Conservation (phyloP, 2,888 invertebrate genomes). For the Heliconius sara region DNA sequence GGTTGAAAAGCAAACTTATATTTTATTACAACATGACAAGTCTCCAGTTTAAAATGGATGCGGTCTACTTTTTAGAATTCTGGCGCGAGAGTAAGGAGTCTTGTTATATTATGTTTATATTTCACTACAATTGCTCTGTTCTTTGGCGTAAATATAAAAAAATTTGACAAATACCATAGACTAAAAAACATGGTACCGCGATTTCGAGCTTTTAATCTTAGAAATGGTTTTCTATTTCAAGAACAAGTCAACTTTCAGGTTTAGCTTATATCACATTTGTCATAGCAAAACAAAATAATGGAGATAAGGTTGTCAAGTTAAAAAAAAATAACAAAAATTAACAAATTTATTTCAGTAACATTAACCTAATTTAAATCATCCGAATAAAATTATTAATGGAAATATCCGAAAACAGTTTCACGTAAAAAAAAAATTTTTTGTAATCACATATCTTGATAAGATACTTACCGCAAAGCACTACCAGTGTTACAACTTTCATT, state of each 20-base stretch:
- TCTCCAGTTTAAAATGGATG: slow-evolving; percentile 27
- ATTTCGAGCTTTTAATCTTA: slow-evolving; percentile 13
- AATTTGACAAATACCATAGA: slow-evolving; percentile 17
- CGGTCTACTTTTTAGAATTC: slow-evolving; percentile 28
- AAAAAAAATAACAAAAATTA: too few relatives aligned
- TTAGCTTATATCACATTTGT: background rate
- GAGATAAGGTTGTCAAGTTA: too few relatives aligned
- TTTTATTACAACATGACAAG: slow-evolving; percentile 14
- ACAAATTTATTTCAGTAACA: too few relatives aligned
- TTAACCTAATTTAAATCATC: too few relatives aligned
- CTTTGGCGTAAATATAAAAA: slow-evolving; percentile 15
- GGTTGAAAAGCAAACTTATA: background rate
- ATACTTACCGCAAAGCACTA: too few relatives aligned
- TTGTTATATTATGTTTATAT: slow-evolving; percentile 32
- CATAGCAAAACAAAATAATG: too few relatives aligned
- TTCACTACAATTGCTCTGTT: slow-evolving; percentile 11
- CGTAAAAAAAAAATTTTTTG: too few relatives aligned
- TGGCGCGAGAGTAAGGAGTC: slow-evolving; percentile 23
- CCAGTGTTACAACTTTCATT: too few relatives aligned
- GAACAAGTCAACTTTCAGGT: background rate
- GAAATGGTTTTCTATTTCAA: slow-evolving; percentile 19
- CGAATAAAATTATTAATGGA: too few relatives aligned
- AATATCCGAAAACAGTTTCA: too few relatives aligned
- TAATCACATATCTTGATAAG: too few relatives aligned
- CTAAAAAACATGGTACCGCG: slow-evolving; percentile 7